Evolutionary conservation across 2,113 vertebrate species (phyloP).

Genomic region (Salminus brasiliensis): DNA sequence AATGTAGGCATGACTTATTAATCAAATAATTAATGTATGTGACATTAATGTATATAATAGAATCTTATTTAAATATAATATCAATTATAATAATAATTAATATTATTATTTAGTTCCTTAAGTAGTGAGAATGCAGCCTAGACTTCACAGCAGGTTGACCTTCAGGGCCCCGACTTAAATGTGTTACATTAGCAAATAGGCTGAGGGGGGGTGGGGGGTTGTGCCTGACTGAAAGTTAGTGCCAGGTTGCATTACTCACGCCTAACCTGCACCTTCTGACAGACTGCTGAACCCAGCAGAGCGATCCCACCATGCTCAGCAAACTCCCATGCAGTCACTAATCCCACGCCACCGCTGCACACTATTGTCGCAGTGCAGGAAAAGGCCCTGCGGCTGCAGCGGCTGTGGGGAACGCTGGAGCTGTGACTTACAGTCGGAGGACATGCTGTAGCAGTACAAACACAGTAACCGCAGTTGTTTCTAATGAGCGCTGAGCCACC

Average conservation of each 20-base stretch:
- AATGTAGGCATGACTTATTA: too few relatives aligned
- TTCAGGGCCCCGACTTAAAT: background rate
- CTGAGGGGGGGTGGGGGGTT: background rate
- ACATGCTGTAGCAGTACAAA: background rate
- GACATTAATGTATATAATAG: too few relatives aligned
- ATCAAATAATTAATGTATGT: too few relatives aligned
- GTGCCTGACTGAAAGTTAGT: constrained; percentile 51
- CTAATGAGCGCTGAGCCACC: too few relatives aligned
- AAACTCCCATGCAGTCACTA: constrained; percentile 68
- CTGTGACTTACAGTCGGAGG: background rate
- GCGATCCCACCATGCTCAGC: constrained; percentile 73
- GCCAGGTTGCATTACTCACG: constrained; percentile 59
- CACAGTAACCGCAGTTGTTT: too few relatives aligned
- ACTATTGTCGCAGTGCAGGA: constrained; percentile 44
- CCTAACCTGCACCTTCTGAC: constrained; percentile 57
- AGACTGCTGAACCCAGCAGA: constrained; percentile 78
- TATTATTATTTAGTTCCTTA: too few relatives aligned
- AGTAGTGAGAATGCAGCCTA: too few relatives aligned
- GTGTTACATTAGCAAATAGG: constrained; percentile 10
- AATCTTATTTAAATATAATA: too few relatives aligned
- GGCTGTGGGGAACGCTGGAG: background rate
- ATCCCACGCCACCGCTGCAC: constrained; percentile 66
- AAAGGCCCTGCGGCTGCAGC: constrained; percentile 9
- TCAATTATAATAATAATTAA: too few relatives aligned
- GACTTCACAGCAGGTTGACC: background rate